A percentile compares a stretch with the other conserved stretches of the same genome.
phyloP scores from a whole-genome alignment of 2,113 vertebrate genomes.

The Acrocephalus kingi region DNA sequence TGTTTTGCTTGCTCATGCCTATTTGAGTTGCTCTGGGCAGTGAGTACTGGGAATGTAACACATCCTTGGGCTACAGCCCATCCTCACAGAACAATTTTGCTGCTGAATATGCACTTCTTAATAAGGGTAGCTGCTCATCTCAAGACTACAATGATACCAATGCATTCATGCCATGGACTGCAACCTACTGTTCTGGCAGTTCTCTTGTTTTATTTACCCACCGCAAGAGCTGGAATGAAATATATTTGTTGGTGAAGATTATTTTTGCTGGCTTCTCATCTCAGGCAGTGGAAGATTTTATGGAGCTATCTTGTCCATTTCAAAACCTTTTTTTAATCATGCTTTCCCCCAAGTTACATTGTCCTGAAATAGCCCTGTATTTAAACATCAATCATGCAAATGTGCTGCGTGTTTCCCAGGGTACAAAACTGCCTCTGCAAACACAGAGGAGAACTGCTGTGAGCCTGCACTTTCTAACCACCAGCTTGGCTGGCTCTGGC shows the following conservation, averaged over 20 bases:
- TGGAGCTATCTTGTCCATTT: slow-evolving; percentile 19
- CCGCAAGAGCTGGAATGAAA: slow-evolving; percentile 1
- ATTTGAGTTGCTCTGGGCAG: background rate
- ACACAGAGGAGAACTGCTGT: background rate
- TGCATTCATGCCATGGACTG: slow-evolving; percentile 25
- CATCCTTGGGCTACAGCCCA: slow-evolving; percentile 10
- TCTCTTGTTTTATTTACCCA: background rate
- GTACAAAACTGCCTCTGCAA: background rate
- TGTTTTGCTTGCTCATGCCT: background rate
- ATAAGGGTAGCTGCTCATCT: slow-evolving; percentile 41
- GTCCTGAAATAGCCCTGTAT: slow-evolving; percentile 17
- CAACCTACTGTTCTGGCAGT: slow-evolving; percentile 32
- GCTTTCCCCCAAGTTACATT: background rate
- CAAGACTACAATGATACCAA: slow-evolving; percentile 45
- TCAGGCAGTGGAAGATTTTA: background rate
- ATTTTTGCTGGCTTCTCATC: slow-evolving; percentile 41
- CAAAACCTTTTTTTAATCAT: background rate
- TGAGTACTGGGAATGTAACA: background rate
- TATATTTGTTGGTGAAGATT: slow-evolving; percentile 22
- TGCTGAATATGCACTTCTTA: slow-evolving; percentile 51
- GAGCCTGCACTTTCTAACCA: background rate
- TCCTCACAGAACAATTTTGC: slow-evolving; percentile 5
- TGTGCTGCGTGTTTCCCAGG: background rate
- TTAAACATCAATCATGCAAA: background rate
- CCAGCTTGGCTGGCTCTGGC: background rate